phyloP scores from a whole-genome alignment of 2,113 vertebrate species.

The Thinocorus orbignyianus region DNA sequence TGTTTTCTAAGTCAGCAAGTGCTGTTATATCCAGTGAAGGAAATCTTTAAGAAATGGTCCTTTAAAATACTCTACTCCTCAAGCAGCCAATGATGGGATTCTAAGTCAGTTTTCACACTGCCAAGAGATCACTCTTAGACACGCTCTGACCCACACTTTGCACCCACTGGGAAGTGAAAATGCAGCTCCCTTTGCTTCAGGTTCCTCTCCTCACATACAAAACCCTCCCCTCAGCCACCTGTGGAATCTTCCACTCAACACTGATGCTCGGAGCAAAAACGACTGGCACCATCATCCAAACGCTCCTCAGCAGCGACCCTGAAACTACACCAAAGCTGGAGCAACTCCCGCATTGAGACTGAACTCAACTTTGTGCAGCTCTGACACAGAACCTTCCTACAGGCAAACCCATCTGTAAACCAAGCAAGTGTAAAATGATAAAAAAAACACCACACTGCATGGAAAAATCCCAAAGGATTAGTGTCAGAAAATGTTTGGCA shows the following conservation, averaged over 20 bases:
- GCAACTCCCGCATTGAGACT: background rate
- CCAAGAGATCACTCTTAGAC: background rate
- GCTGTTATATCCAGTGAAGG: background rate
- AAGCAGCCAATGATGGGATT: background rate
- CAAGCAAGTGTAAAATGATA: background rate
- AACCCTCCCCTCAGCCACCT: background rate
- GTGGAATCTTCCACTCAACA: background rate
- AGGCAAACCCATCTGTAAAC: background rate
- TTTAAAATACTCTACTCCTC: background rate
- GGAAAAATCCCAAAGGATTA: background rate
- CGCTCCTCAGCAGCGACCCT: background rate
- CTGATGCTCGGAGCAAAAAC: background rate
- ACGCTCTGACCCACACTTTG: background rate
- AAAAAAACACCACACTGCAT: background rate
- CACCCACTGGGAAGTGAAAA: background rate
- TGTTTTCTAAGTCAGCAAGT: background rate
- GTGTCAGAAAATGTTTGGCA: constrained; percentile 40
- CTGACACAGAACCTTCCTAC: background rate
- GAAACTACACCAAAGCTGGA: background rate
- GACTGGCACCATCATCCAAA: background rate
- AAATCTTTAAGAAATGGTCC: background rate
- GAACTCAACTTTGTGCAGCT: background rate
- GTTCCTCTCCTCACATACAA: background rate
- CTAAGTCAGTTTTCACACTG: background rate
- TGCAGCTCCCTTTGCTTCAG: background rate